Evolutionary conservation across 2,797 vertebrate species (phyloP), one percentile per base, ranked within the genome.

Genomic region (Ispidina picta): DNA sequence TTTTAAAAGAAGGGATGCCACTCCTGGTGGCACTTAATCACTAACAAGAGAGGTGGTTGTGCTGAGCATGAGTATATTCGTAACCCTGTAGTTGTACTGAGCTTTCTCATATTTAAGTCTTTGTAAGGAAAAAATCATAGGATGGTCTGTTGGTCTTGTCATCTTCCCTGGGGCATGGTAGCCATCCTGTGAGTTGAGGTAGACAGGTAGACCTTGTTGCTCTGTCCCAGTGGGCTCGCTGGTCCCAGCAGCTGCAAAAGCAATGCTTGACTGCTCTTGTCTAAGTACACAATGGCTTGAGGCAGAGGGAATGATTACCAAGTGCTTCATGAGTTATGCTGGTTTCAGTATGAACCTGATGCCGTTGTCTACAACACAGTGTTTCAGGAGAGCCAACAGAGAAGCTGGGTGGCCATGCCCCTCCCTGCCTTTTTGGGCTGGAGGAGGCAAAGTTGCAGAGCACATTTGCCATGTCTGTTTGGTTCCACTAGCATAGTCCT

Each of bases 381-480:
- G 25, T 54, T 74, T 59, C 33, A 49, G 37, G 60, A 54, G 33
- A 77, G 44, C 44, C n/a, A 56, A 12, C 37, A 33, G 49, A 26
- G 59, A 48, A 33, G 51, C 28, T 49, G 49, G 21, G 37, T 73
- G 58, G 39, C 56, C 17, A 2, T 37, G 20, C n/a, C 12, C 23
- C 5, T 0, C 43, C 39, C 39, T 73, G 19, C 44, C 46, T 46
- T 69, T 73, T 64, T 64, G 46, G 51, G 26, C 39, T 28, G 51
- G n/a, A 59, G 62, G n/a, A 69, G 0, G 0, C 5, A 8, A 59
- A 77, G 28, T 33, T 73, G 66, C 17, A 39, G 44, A 65, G 41
- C 29, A n/a, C 0, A 0, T 77, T 44, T 59, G n/a, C n/a, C 46
- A 16, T 2, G 0, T 33, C 44, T 4, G 6, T 15, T 59, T 89